Conservation (phyloP, 2,113 vertebrate species). For the Paramormyrops kingsleyae region DNA sequence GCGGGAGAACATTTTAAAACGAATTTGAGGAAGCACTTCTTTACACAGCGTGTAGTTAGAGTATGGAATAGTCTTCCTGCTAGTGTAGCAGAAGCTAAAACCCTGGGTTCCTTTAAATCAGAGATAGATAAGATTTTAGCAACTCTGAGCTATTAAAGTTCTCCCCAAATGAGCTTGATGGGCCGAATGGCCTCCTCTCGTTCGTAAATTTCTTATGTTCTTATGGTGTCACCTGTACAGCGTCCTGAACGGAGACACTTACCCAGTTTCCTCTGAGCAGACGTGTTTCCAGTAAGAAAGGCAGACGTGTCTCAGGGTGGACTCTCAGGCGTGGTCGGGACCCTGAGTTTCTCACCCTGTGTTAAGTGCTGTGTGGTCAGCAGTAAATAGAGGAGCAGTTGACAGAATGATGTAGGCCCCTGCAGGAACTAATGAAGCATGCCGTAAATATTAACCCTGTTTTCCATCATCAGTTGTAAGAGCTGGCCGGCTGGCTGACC, state of each 20-base stretch:
- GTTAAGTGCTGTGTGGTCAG: neutral
- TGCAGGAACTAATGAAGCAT: neutral
- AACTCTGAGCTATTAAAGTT: too few relatives aligned
- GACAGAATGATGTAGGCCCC: neutral
- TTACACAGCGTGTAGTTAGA: too few relatives aligned
- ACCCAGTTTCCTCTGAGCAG: neutral
- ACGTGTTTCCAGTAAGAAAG: neutral
- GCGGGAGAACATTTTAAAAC: too few relatives aligned
- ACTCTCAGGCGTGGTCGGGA: neutral
- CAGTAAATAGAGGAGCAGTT: neutral
- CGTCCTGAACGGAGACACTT: neutral
- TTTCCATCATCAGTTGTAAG: constrained; percentile 5
- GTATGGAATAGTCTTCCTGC: too few relatives aligned
- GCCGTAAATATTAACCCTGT: neutral
- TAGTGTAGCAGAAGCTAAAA: too few relatives aligned
- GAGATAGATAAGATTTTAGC: too few relatives aligned
- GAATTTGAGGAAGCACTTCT: too few relatives aligned
- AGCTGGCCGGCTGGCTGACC: neutral
- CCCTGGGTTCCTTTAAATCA: too few relatives aligned
- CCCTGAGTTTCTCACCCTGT: neutral
- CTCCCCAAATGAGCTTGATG: too few relatives aligned
- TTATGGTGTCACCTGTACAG: neutral
- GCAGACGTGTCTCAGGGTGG: neutral
- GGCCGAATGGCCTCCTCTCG: too few relatives aligned
- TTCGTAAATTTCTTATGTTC: too few relatives aligned